phyloP scores from a whole-genome alignment of 2,888 invertebrate species.

The Toxonevra muliebris region DNA sequence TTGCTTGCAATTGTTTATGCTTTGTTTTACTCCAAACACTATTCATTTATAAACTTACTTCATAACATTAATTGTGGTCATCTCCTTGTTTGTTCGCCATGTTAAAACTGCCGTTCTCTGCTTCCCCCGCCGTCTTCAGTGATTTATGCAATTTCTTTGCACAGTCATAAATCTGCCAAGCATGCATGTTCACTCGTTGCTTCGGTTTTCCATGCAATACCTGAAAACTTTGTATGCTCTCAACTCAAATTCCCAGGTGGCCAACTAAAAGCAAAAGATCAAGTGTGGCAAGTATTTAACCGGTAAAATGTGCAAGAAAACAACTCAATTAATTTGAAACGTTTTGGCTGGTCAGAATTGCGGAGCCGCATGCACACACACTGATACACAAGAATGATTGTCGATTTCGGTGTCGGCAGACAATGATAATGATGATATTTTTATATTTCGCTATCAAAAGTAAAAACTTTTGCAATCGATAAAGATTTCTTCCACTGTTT shows the following conservation, averaged over 20 bases:
- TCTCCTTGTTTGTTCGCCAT: constrained; percentile 9
- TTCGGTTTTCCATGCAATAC: constrained; percentile 25
- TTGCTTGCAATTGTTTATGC: too few relatives aligned
- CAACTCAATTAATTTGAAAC: constrained; percentile 64
- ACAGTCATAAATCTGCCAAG: constrained; percentile 61
- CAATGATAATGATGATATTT: not conserved
- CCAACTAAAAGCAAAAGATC: constrained; percentile 56
- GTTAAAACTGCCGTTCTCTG: constrained; percentile 4
- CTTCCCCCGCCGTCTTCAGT: constrained; percentile 44
- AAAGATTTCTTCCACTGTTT: constrained; percentile 1
- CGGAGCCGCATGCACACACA: not conserved
- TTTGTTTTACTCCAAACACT: not conserved
- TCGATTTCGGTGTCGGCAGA: too few relatives aligned
- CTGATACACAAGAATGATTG: too few relatives aligned
- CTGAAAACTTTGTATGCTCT: constrained; percentile 20
- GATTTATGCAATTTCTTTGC: constrained; percentile 61
- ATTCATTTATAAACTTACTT: constrained; percentile 44
- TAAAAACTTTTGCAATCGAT: constrained; percentile 6
- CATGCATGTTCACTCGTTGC: constrained; percentile 27
- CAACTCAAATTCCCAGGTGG: constrained; percentile 51
- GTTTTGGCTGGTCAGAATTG: constrained; percentile 33
- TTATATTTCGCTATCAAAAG: not conserved
- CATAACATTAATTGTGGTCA: constrained; percentile 65
- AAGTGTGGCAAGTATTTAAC: constrained; percentile 59
- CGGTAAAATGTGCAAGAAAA: constrained; percentile 40